Evolutionary conservation across 2,113 vertebrate genomes (phyloP), one percentile per base, ranked within the genome.

Genomic region (Oceanodroma tethys): DNA sequence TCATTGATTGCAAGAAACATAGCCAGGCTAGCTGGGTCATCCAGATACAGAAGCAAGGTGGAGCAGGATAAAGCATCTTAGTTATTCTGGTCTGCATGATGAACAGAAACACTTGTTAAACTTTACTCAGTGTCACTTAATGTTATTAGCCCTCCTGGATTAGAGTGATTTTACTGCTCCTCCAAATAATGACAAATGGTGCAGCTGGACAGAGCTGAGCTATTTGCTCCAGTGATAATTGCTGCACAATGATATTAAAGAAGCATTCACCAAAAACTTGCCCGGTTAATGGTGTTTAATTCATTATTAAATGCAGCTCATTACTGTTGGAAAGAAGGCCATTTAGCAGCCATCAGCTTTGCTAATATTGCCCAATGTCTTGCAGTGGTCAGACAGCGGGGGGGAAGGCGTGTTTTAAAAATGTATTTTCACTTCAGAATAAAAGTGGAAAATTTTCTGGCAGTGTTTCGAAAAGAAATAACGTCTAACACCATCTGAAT

Each of bases 301-400:
- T 95, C 80, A 95, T 97, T 97, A 97, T 96, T 96, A 97, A 97
- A 97, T 96, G 84, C 85, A 70, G 93, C 83, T 97, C 96, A 95
- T 97, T 97, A 95, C 74, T 93, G 92, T 86, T 94, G 62, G 90
- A 97, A 93, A 88, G 85, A 93, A 96, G 90, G 89, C 91, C 86
- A 94, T 97, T 97, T 92, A 97, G 79, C 91, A 96, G 89, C 82
- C 88, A 90, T 95, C 92, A 91, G 75, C 67, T 93, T 89, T 81
- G 72, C 90, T 96, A 85, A 93, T 97, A 78, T 40, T 82, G 80
- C 81, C 0, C 6, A 90, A 79, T 66, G 59, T 78, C 88, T 82
- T 87, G 42, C 81, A 82, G 58, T 91, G 80, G 66, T n/a, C 81
- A 81, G 85, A 42, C 76, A 78, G 93, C 32, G n/a, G 27, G 34